A percentile compares a stretch with the other conserved stretches of the same genome.
These are phyloP conservation scores for Arenicola marina DNA, from an alignment of 2,888 invertebrate genomes.

Conservation along the genomic window DNA sequence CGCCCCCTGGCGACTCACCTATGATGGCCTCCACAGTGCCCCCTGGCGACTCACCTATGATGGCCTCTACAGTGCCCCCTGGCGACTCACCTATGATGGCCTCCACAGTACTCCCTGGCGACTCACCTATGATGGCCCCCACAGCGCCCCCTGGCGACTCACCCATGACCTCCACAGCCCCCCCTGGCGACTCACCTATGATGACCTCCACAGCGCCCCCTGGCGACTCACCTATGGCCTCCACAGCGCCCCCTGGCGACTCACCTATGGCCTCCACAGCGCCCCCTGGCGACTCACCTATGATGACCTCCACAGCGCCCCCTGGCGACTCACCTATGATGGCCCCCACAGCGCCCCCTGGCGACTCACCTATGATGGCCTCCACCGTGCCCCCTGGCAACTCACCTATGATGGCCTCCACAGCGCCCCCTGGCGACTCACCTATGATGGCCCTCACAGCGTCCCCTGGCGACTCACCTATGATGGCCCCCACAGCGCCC, in stretches of 20 bases:
- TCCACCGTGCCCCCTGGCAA: too few species aligned
- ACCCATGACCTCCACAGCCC: slow-evolving; percentile 89
- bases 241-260: slow-evolving; percentile 88
- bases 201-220: slow-evolving; percentile 58
- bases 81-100: slow-evolving; percentile 75
- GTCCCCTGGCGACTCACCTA: too few species aligned
- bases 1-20: too few species aligned
- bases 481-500: slow-evolving; percentile 61
- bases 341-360: slow-evolving; percentile 60
- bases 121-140: slow-evolving; percentile 74
- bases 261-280: slow-evolving; percentile 50
- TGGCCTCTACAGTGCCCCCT: too few species aligned
- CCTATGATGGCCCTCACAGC: too few species aligned
- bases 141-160: slow-evolving; percentile 68
- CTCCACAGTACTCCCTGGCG: slow-evolving; percentile 63
- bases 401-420: slow-evolving; percentile 70
- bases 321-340: slow-evolving; percentile 80
- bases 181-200: too few species aligned
- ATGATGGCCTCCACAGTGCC: slow-evolving; percentile 65
- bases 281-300: slow-evolving; percentile 74
- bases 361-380: slow-evolving; percentile 83
- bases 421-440: slow-evolving; percentile 68
- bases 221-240: slow-evolving; percentile 83
- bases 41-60: slow-evolving; percentile 78
- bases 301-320: too few species aligned